A percentile compares a stretch with the other conserved stretches of the same genome.
These are phyloP conservation scores for Pseudocheirus occidentalis DNA, from an alignment of 2,797 vertebrate species.

Conservation along the genomic window DNA sequence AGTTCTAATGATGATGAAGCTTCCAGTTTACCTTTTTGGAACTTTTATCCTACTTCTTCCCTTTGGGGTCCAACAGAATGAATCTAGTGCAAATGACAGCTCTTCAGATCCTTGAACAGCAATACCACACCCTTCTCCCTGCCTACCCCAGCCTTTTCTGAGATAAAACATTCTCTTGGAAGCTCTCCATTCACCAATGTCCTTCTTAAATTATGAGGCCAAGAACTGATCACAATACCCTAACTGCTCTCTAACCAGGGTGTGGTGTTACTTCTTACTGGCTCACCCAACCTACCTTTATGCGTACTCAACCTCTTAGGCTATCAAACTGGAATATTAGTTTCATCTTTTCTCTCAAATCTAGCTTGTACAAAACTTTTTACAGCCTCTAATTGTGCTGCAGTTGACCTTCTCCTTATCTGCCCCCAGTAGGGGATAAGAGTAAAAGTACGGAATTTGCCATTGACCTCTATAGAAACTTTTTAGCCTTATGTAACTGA, in stretches of 20 bases:
- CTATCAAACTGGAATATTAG: background rate
- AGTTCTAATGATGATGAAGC: background rate
- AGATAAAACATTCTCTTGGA: background rate
- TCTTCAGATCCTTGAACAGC: background rate
- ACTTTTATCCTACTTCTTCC: background rate
- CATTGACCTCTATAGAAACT: background rate
- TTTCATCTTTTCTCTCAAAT: background rate
- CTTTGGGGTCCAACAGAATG: background rate
- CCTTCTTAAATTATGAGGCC: background rate
- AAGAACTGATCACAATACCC: background rate
- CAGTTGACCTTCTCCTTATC: background rate
- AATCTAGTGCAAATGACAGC: background rate
- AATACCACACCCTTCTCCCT: background rate
- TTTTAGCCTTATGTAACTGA: background rate
- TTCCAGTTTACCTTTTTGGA: background rate
- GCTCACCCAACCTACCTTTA: background rate
- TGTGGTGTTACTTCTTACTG: background rate
- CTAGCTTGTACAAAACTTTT: background rate
- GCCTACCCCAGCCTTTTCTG: background rate
- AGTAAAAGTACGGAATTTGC: background rate
- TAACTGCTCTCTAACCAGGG: background rate
- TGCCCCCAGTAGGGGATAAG: background rate
- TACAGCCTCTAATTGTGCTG: background rate
- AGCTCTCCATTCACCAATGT: background rate
- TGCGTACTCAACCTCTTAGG: background rate